Evolutionary conservation across 2,113 vertebrate genomes (phyloP).

Genomic region (Hippoglossus stenolepis): DNA sequence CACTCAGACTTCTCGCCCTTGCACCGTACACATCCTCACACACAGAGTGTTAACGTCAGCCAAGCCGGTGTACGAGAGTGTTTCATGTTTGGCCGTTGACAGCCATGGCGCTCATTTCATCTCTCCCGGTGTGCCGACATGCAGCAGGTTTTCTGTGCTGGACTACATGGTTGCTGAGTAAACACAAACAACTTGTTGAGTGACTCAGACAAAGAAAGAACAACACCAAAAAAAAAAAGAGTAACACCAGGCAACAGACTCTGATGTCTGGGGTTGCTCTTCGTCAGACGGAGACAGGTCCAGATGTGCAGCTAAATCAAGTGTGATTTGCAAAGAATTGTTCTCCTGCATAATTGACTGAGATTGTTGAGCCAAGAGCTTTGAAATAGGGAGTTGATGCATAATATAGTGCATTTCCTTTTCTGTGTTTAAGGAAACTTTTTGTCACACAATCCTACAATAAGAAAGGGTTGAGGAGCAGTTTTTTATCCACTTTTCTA

Average conservation of each 20-base stretch:
- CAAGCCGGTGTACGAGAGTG: constrained; percentile 27
- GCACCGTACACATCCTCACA: constrained; percentile 18
- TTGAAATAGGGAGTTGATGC: constrained; percentile 2
- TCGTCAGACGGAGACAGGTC: constrained; percentile 16
- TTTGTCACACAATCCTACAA: neutral
- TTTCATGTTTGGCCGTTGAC: constrained; percentile 52
- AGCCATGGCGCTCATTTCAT: constrained; percentile 61
- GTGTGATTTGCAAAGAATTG: constrained; percentile 46
- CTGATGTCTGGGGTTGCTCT: constrained; percentile 56
- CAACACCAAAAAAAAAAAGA: constrained; percentile 16
- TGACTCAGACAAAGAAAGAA: constrained; percentile 55
- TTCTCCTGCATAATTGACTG: constrained; percentile 32
- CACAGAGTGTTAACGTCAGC: constrained; percentile 19
- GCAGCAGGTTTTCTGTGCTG: constrained; percentile 32
- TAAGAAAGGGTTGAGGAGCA: neutral
- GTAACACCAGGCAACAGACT: neutral
- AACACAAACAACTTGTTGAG: constrained; percentile 57
- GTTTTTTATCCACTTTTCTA: too few relatives aligned
- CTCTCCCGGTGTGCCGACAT: constrained; percentile 60
- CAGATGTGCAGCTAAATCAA: constrained; percentile 63
- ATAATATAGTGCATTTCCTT: constrained; percentile 18
- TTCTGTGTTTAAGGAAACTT: constrained; percentile 4
- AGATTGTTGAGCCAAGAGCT: constrained; percentile 26
- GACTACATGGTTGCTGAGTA: constrained; percentile 52
- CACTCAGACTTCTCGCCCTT: constrained; percentile 9